Conservation (phyloP, 2,888 invertebrate species). For the Embidobia sp. region DNA sequence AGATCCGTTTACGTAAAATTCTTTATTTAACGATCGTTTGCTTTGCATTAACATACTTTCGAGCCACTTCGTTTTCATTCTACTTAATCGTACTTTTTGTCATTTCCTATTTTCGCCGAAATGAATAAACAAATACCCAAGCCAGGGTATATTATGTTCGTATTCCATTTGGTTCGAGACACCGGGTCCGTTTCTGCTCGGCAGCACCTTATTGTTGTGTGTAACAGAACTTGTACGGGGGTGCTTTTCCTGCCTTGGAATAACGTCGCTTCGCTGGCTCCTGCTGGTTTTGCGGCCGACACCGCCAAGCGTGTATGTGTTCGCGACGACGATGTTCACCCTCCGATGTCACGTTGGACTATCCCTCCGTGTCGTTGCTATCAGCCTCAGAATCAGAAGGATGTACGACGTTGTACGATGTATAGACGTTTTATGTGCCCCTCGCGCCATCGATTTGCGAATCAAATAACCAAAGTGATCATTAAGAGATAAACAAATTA, state of each 20-base stretch:
- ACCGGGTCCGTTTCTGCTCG: slow-evolving; percentile 61
- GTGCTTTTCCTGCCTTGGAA: slow-evolving; percentile 67
- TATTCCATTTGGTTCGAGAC: slow-evolving; percentile 53
- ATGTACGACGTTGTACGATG: slow-evolving; percentile 38
- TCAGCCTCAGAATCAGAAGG: slow-evolving; percentile 57
- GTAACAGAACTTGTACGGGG: slow-evolving; percentile 69
- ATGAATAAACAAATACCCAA: slow-evolving; percentile 47
- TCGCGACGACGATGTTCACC: slow-evolving; percentile 65
- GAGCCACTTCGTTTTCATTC: too few species aligned
- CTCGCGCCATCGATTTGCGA: slow-evolving; percentile 46
- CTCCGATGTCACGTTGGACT: slow-evolving; percentile 59
- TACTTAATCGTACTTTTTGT: too few species aligned
- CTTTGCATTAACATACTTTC: too few species aligned
- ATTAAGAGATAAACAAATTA: slow-evolving; percentile 59
- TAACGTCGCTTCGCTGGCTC: slow-evolving; percentile 70
- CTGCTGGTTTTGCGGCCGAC: slow-evolving; percentile 70
- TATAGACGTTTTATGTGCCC: slow-evolving; percentile 39
- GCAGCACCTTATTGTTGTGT: slow-evolving; percentile 62
- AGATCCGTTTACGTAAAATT: too few species aligned
- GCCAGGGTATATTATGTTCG: slow-evolving; percentile 17
- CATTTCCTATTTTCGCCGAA: too few species aligned
- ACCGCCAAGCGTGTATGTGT: slow-evolving; percentile 50
- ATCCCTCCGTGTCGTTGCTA: slow-evolving; percentile 57
- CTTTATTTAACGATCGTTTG: too few species aligned
- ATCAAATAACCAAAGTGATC: slow-evolving; percentile 47